phyloP scores from a whole-genome alignment of 2,113 vertebrate species.

The Caranx ignobilis region DNA sequence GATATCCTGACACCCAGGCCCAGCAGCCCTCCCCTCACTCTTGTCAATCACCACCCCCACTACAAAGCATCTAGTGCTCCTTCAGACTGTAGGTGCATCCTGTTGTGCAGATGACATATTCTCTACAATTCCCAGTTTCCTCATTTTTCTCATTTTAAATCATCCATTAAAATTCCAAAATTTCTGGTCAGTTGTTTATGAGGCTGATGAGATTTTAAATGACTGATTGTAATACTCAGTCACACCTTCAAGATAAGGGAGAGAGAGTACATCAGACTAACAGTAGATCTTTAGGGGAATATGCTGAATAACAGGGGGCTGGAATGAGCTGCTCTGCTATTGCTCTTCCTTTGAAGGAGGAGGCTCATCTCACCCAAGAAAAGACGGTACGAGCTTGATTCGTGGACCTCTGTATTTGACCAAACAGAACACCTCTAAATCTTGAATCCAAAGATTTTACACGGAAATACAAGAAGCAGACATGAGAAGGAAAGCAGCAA shows the following conservation, averaged over 20 bases:
- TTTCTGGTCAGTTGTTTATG: neutral
- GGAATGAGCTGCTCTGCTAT: no score
- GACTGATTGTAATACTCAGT: no score
- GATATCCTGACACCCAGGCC: constrained; percentile 13
- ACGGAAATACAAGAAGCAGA: neutral
- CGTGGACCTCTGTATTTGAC: neutral
- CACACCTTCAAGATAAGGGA: neutral
- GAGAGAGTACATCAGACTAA: neutral
- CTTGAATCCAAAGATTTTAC: neutral
- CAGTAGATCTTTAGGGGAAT: no score
- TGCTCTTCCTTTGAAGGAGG: no score
- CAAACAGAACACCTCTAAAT: neutral
- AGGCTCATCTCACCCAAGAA: neutral
- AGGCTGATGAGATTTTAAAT: no score
- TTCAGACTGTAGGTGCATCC: constrained; percentile 37
- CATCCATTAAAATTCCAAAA: neutral
- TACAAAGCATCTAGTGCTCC: constrained; percentile 32
- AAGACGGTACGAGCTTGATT: neutral
- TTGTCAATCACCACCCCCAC: constrained; percentile 32
- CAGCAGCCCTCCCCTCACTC: neutral
- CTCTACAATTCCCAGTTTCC: neutral
- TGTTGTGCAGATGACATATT: neutral
- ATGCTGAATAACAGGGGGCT: no score
- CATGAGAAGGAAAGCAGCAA: neutral
- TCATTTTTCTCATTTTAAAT: no score